A percentile compares a stretch with the other conserved stretches of the same genome.
These are phyloP conservation scores for Carapus acus DNA, from an alignment of 2,797 vertebrate genomes.

Conservation along the genomic window DNA sequence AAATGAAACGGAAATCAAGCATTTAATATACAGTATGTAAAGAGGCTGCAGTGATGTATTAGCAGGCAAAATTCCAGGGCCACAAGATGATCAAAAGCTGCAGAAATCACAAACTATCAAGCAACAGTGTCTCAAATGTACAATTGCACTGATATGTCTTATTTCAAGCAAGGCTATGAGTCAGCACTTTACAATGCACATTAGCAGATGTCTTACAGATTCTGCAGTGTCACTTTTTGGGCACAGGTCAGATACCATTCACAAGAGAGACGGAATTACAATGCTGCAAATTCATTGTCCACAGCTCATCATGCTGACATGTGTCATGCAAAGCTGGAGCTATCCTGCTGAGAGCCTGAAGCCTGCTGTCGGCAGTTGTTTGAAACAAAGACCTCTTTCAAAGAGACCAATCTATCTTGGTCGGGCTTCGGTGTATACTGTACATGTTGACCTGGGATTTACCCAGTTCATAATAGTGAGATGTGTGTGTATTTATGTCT, in stretches of 20 bases:
- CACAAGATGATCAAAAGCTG: too few relatives aligned
- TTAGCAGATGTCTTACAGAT: constrained; percentile 12
- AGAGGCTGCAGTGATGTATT: constrained; percentile 4
- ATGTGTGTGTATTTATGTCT: neutral
- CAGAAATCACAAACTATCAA: too few relatives aligned
- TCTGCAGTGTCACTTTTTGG: constrained; percentile 4
- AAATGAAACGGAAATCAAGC: neutral
- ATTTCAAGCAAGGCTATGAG: constrained; percentile 14
- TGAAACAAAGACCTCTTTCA: constrained; percentile 42
- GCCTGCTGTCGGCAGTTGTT: constrained; percentile 48
- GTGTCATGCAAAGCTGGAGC: constrained; percentile 14
- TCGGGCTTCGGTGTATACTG: constrained; percentile 15
- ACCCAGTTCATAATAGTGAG: too few relatives aligned
- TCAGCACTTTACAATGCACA: constrained; percentile 15
- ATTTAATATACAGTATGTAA: neutral
- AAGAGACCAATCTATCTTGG: constrained; percentile 38
- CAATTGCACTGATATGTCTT: too few relatives aligned
- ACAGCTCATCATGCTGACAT: constrained; percentile 35
- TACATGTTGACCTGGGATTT: neutral
- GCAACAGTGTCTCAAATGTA: too few relatives aligned
- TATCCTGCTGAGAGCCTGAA: constrained; percentile 28
- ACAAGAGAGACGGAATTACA: constrained; percentile 13
- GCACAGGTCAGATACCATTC: constrained; percentile 24
- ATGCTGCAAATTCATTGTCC: constrained; percentile 19
- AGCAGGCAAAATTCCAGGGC: constrained; percentile 8